Conservation (phyloP, 2,888 invertebrate genomes). For the Tethea ocularis region DNA sequence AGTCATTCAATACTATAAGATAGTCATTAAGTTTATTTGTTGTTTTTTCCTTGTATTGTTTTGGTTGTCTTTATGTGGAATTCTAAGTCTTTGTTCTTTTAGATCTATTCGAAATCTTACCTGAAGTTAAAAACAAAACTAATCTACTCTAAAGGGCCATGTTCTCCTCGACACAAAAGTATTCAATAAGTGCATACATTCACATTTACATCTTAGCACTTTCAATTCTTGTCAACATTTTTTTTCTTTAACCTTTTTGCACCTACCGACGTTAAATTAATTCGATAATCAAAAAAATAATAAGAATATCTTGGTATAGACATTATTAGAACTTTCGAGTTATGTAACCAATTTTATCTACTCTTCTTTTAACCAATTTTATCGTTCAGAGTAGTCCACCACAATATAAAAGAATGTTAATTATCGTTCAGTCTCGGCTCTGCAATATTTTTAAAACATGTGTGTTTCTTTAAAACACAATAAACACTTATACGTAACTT, state of each 20-base stretch:
- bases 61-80: not conserved
- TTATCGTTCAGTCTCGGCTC: not conserved
- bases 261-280: too few species aligned
- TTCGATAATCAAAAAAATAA: too few species aligned
- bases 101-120: not conserved
- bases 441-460: not conserved
- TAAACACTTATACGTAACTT: constrained; percentile 11
- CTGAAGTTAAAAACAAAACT: not conserved
- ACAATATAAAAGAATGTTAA: not conserved
- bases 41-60: not conserved
- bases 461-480: not conserved
- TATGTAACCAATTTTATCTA: too few species aligned
- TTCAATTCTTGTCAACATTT: not conserved
- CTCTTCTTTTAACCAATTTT: too few species aligned
- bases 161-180: not conserved
- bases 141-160: too few species aligned
- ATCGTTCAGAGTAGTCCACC: too few species aligned
- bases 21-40: not conserved
- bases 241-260: too few species aligned
- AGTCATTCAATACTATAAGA: too few species aligned
- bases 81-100: not conserved
- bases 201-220: too few species aligned
- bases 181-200: too few species aligned
- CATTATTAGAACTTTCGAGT: too few species aligned
- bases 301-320: too few species aligned